Evolutionary conservation across 2,888 invertebrate genomes (phyloP), one percentile per base, ranked within the genome.

Genomic region (Anorthoa munda): DNA sequence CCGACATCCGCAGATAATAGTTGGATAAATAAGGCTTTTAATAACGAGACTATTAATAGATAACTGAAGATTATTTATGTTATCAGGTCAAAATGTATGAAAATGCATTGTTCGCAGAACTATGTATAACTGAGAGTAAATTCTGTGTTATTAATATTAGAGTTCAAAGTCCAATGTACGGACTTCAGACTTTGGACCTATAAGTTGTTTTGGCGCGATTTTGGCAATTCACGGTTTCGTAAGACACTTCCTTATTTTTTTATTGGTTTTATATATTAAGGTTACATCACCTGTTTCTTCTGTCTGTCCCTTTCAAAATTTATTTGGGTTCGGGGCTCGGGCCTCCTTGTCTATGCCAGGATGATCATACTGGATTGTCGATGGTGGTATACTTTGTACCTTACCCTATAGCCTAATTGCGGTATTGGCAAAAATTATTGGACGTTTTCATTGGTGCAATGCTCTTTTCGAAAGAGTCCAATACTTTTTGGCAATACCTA

Each of bases 1-100:
- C 58, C 13, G 4, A 13, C 17, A 53, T 59, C 59, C 45, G 66
- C 4, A 66, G 78, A 66, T 77, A 77, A 82, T 39, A 53, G 1
- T 17, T 45, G 26, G 15, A 60, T 55, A 63, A 56, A 46, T 55
- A 13, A 5, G 21, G 26, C 23, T 70, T 45, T 69, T 53, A 81
- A 31, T 46, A 11, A 13, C 13, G n/a, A 39, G 60, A 9, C 39
- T n/a, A 31, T 21, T 50, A 23, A 15, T 58, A 50, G 13, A n/a
- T 17, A 5, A 59, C 5, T 18, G n/a, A 51, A 61, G 61, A 26
- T 74, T 23, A 45, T 45, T 17, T 45, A 3, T 45, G 50, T 65
- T 46, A 53, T 23, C 17, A 13, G 66, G n/a, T 51, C 26, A 18
- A 58, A 50, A 45, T 50, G 9, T 23, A n/a, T n/a, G n/a, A n/a